Evolutionary conservation across 2,113 vertebrate genomes (phyloP).

Genomic region (Cheilinus undulatus): DNA sequence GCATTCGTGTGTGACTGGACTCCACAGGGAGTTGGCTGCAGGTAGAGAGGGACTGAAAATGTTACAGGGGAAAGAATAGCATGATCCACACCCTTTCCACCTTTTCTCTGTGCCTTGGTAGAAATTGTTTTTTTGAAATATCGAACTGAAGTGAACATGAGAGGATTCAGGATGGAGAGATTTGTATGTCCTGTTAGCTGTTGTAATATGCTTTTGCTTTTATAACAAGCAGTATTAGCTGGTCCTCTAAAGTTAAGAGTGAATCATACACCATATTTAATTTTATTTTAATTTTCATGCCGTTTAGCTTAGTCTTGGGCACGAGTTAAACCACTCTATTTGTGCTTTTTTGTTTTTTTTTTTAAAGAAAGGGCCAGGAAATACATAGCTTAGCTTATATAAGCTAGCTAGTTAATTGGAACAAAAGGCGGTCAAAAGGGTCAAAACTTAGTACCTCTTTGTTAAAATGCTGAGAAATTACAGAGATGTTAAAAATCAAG

Average conservation of each 20-base stretch:
- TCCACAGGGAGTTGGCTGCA: conserved; percentile 56
- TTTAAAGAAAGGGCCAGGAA: no score
- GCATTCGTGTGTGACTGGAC: conserved; percentile 3
- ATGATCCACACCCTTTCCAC: conserved; percentile 70
- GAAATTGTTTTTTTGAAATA: conserved; percentile 54
- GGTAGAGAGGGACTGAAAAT: conserved; percentile 66
- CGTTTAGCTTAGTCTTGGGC: no score
- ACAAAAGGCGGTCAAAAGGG: neutral
- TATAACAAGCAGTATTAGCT: no score
- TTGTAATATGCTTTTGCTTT: conserved; percentile 29
- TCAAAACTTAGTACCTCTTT: neutral
- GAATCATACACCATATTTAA: no score
- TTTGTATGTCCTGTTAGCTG: conserved; percentile 42
- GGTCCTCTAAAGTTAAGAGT: no score
- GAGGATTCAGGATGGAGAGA: conserved; percentile 30
- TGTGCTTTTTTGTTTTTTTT: no score
- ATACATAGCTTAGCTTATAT: no score
- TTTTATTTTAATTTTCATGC: no score
- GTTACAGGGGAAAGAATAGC: conserved; percentile 61
- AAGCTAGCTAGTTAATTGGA: no score
- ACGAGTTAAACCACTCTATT: no score
- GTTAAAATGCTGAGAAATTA: neutral
- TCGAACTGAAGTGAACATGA: conserved; percentile 44
- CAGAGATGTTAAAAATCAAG: no score
- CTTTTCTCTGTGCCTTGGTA: conserved; percentile 58